Base-by-base conservation (phyloP, 1,140 invertebrate genomes). In the Formica selysi region DNA sequence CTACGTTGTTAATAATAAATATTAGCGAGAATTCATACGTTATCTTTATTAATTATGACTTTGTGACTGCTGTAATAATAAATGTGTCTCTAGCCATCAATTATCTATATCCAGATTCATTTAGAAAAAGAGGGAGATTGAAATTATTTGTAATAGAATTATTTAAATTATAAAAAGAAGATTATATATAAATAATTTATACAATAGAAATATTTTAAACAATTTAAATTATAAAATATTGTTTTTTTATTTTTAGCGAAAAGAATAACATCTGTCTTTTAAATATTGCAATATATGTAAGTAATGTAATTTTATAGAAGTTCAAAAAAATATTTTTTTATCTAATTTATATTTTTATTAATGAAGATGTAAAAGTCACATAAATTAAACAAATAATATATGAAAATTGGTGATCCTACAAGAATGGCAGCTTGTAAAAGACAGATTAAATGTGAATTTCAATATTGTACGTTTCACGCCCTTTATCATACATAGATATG, bases 391-490 rank as follows among this genome's bases (percentile, higher is more conserved):
- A 41, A 79, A 54, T 59, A 76, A 76, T 22, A n/a, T 16, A 2
- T 68, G 64, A 3, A 80, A 57, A 41, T 70, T 32, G 22, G 16
- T 26, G 38, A 13, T 11, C n/a, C 19, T n/a, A 13, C 16, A 80
- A 79, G 64, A 68, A 80, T 80, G 36, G 48, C 13, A 57, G 64
- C 10, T 57, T 38, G 11, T n/a, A n/a, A 3, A 32, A 65, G 36
- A n/a, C n/a, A 57, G 51, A 80, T 70, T 80, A 80, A 80, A 80
- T 57, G 48, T 7, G 64, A 57, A 80, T 80, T 80, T 70, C 64
- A 57, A 26, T 41, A 61, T 68, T 79, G 32, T 16, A 16, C 44
- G 6, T 68, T 68, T 68, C 68, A 51, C 68, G 70, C 48, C 19
- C 70, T 73, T 73, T 73, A 71, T 54, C 3, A 51, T 51, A 51